phyloP scores from a whole-genome alignment of 1,140 invertebrate genomes.

The Brachionus koreanus region DNA sequence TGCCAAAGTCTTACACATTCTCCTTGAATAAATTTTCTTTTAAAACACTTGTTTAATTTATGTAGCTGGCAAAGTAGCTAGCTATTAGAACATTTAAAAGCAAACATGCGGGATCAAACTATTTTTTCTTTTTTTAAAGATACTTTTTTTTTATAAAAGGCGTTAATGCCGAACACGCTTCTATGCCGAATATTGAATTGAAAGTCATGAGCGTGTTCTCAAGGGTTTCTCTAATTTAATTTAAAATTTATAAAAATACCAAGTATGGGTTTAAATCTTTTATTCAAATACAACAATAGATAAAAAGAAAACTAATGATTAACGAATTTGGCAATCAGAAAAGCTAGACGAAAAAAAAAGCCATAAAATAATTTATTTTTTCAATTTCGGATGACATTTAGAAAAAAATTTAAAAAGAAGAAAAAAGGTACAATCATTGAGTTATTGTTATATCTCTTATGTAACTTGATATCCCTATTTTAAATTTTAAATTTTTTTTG shows the following conservation, averaged over 20 bases:
- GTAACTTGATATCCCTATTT: conserved; percentile 29
- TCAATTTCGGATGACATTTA: not conserved
- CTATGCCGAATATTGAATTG: not conserved
- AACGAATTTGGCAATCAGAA: not conserved
- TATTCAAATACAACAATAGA: not conserved
- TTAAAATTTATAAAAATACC: not conserved
- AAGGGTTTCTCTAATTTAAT: not conserved
- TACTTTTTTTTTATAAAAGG: too few species aligned
- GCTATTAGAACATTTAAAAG: not conserved
- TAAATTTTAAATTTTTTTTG: not conserved
- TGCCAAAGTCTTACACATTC: not conserved
- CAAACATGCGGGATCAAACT: not conserved
- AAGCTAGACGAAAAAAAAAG: not conserved
- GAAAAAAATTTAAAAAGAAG: not conserved
- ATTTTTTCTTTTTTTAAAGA: not conserved
- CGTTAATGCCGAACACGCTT: not conserved
- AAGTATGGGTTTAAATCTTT: not conserved
- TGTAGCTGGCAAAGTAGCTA: not conserved
- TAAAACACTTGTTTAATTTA: not conserved
- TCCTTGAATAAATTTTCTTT: not conserved
- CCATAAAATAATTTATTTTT: conserved; percentile 18
- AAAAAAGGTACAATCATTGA: conserved; percentile 3
- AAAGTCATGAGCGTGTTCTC: not conserved
- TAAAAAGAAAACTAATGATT: not conserved
- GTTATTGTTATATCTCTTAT: conserved; percentile 1